Conservation (phyloP, 2,113 vertebrate species). For the Tapirus terrestris region DNA sequence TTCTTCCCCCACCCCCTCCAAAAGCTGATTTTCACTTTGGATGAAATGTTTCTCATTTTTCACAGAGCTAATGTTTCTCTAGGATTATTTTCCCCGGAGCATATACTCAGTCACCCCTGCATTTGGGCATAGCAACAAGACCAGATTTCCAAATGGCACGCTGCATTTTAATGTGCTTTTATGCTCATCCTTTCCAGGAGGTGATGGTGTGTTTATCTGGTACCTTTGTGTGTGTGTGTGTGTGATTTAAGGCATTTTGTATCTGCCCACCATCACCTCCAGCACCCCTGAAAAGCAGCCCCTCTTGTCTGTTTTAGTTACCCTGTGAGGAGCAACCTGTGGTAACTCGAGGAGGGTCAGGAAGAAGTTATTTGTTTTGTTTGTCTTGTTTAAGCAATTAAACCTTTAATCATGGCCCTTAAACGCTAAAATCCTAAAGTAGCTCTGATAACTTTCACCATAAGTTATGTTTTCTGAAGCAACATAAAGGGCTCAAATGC, state of each 20-base stretch:
- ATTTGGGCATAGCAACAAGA: not conserved
- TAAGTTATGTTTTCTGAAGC: not conserved
- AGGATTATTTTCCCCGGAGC: not conserved
- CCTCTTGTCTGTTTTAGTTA: not conserved
- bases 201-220: fast-evolving
- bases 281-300: not conserved
- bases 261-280: not conserved
- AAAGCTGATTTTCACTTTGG: not conserved
- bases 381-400: not conserved
- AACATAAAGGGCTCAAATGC: not conserved
- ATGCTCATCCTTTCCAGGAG: not conserved
- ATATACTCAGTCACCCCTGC: fast-evolving
- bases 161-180: not conserved
- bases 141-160: not conserved
- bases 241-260: not conserved
- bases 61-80: not conserved
- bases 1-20: not conserved
- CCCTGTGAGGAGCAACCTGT: not conserved
- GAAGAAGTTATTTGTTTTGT: not conserved
- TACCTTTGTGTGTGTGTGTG: not conserved
- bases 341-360: not conserved
- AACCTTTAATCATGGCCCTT: not conserved
- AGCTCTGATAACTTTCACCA: not conserved
- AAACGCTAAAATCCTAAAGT: not conserved
- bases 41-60: not conserved